phyloP scores from a whole-genome alignment of 2,797 vertebrate species.

The Chiloscyllium punctatum region DNA sequence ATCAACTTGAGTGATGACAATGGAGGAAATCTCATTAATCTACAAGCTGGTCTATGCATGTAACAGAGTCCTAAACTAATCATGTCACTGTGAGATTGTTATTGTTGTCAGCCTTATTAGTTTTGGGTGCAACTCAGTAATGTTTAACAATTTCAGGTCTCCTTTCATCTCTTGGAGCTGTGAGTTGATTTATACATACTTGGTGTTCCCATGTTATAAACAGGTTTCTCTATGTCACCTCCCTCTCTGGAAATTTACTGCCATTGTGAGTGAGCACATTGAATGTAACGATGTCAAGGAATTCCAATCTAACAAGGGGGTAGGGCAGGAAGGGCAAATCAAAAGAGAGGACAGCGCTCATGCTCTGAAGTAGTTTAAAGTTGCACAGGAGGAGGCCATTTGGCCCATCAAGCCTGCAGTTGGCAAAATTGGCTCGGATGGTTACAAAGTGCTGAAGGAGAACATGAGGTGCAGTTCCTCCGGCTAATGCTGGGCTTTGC shows the following conservation, averaged over 20 bases:
- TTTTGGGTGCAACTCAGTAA: not conserved
- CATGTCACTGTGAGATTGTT: constrained; percentile 11
- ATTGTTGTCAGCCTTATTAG: not conserved
- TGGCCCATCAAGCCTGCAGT: not conserved
- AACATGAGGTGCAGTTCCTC: no score
- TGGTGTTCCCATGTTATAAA: not conserved
- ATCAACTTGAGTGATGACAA: constrained; percentile 23
- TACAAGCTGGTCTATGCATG: constrained; percentile 27
- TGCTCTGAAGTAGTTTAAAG: not conserved
- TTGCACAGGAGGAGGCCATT: not conserved
- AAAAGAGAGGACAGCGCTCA: not conserved
- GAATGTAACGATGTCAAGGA: not conserved
- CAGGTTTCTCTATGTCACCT: not conserved
- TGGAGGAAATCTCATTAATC: constrained; percentile 24
- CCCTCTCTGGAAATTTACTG: not conserved
- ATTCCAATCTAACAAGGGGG: no score
- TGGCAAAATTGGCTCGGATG: no score
- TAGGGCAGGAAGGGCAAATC: no score
- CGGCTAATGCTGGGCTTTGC: no score
- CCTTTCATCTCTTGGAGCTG: not conserved
- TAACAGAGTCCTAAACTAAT: constrained; percentile 16
- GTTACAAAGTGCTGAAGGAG: no score
- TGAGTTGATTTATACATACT: not conserved
- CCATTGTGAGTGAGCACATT: not conserved
- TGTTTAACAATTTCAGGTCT: not conserved